Evolutionary conservation across 2,888 invertebrate genomes (phyloP).

Genomic region (Orthosia cruda): DNA sequence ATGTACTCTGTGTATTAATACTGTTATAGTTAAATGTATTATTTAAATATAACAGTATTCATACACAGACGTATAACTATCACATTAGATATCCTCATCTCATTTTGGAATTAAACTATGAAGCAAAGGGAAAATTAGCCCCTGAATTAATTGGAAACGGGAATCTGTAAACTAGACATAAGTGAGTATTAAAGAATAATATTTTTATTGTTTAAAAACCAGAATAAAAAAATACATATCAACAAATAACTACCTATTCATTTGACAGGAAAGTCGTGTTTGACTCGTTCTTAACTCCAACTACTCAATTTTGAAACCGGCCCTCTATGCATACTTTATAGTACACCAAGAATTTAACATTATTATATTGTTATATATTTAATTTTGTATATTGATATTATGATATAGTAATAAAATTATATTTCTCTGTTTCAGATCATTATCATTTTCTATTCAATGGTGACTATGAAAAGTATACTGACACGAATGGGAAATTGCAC

Average conservation of each 20-base stretch:
- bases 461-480: background rate
- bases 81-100: slow-evolving; percentile 22
- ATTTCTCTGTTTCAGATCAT: slow-evolving; percentile 20
- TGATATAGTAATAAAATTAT: background rate
- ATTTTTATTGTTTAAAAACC: background rate
- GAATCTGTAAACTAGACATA: slow-evolving; percentile 18
- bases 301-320: too few species aligned
- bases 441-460: slow-evolving; percentile 12
- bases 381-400: background rate
- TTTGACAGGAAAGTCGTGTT: too few species aligned
- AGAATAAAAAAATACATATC: background rate
- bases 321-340: background rate
- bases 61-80: slow-evolving; percentile 23
- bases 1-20: too few species aligned
- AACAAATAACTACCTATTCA: too few species aligned
- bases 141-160: slow-evolving; percentile 6
- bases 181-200: slow-evolving; percentile 10
- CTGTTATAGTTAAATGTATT: too few species aligned
- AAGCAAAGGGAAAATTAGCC: slow-evolving; percentile 14
- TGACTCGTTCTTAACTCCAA: too few species aligned
- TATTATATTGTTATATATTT: background rate
- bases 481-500: background rate
- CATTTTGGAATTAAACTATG: slow-evolving; percentile 14
- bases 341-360: background rate
- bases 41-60: too few species aligned